Evolutionary conservation across 2,113 vertebrate genomes (phyloP).

Genomic region (Aspiorhynchus laticeps): DNA sequence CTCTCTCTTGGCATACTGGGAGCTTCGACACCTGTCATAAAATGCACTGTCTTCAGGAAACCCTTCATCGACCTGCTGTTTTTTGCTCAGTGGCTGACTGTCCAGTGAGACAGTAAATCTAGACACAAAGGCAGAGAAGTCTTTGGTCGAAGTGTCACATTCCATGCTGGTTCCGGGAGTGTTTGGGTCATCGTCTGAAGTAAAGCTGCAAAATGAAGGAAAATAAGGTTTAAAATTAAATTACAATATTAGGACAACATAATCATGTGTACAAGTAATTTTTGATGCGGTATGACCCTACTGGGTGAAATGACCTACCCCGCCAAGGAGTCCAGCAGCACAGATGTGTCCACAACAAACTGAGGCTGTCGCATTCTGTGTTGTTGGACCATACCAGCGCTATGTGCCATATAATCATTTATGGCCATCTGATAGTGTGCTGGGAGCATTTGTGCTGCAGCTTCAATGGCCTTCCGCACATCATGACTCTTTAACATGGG

Average conservation of each 20-base stretch:
- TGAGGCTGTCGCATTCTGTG: neutral
- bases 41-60: neutral
- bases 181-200: neutral
- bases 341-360: neutral
- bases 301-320: neutral
- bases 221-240: neutral
- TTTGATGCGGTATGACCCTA: neutral
- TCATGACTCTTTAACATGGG: neutral
- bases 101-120: neutral
- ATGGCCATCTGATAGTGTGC: neutral
- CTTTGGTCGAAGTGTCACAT: neutral
- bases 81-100: neutral
- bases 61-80: neutral
- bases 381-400: neutral
- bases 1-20: neutral
- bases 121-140: neutral
- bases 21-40: neutral
- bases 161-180: neutral
- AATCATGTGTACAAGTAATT: neutral
- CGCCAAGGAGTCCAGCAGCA: neutral
- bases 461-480: neutral
- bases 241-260: too few species aligned
- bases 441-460: neutral
- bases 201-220: neutral
- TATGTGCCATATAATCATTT: neutral